A percentile compares a stretch with the other conserved stretches of the same genome.
Conservation (phyloP, 1,140 invertebrate species). For the Aphidius ervi region DNA sequence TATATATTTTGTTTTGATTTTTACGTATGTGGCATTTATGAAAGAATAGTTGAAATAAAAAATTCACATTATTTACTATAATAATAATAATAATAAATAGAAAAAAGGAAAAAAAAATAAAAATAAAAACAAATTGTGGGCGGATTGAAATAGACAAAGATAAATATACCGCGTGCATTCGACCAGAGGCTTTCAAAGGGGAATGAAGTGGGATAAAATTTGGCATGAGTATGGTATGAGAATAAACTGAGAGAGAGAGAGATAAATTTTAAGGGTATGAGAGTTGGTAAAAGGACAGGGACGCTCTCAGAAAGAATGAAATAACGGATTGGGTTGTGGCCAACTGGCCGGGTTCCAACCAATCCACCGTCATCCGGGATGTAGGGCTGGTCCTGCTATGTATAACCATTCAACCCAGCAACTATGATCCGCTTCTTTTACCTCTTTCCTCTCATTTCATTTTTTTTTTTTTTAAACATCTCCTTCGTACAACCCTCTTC, state of each 20-base stretch:
- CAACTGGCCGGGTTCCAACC: constrained; percentile 51
- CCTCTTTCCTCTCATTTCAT: not conserved
- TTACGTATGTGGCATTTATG: no score
- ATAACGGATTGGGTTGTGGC: constrained; percentile 51
- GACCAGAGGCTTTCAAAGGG: constrained; percentile 17
- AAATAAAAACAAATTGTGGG: constrained; percentile 5
- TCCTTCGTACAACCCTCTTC: not conserved
- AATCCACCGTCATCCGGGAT: constrained; percentile 45
- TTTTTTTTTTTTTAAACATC: not conserved
- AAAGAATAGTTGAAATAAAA: no score
- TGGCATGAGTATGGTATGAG: constrained; percentile 7
- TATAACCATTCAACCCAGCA: constrained; percentile 33
- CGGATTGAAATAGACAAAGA: not conserved
- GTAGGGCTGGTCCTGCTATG: constrained; percentile 38
- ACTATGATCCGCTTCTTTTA: not conserved
- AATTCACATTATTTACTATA: no score
- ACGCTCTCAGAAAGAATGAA: constrained; percentile 52
- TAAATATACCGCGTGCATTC: constrained; percentile 7
- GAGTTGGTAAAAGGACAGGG: constrained; percentile 20
- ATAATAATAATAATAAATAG: no score
- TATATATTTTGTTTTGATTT: no score
- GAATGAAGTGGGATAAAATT: constrained; percentile 5
- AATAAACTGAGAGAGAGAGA: constrained; percentile 22
- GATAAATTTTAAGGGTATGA: constrained; percentile 17
- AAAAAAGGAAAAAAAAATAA: no score